Base-by-base conservation (phyloP, 1,140 invertebrate genomes). In the Oedothorax gibbosus region DNA sequence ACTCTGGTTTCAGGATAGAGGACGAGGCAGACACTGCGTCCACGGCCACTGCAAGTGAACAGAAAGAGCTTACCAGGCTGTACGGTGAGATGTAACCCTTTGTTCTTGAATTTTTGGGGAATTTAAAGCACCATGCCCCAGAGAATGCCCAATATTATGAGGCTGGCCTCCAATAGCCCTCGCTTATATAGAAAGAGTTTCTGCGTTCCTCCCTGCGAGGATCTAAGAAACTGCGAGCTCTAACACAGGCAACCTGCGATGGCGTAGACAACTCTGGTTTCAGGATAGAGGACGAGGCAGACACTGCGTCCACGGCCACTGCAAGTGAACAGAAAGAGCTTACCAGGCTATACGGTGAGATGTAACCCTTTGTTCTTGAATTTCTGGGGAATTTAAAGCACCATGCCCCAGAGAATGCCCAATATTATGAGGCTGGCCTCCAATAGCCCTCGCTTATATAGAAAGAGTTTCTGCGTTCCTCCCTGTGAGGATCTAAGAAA, bases 181-280 rank as follows among this genome's bases (percentile, higher is more conserved):
- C n/a, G n/a, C n/a, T n/a, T n/a, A n/a, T n/a, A n/a, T n/a, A 97
- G 89, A 95, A 96, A 90, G 96, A 98, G 90, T 96, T 97, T 90
- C 92, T 98, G 51, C 93, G 96, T 87, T 93, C 93, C 65, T 98
- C 97, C 14, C 91, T 99, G 57, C 93, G 97, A 15, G 96, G 94
- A 14, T 98, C 97, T 8, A 93, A 94, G 87, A 98, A 98, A 90
- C 92, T 99, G 20, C 96, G 97, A 89, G 95, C 95, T 0, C 91
- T 99, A 86, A 95, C 97, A 91, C 90, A 90, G 64, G 91, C 93
- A 77, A 92, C 90, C 12, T 51, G 76, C 11, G 81, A 85, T 12
- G 95, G 94, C 12, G 92, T 95, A 86, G 93, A 95, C 87, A 96
- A 97, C 90, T 94, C 95, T 88, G 97, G 94, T 7, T 98, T 95